phyloP scores from a whole-genome alignment of 2,113 vertebrate species.

The Plecturocebus donacophilus region DNA sequence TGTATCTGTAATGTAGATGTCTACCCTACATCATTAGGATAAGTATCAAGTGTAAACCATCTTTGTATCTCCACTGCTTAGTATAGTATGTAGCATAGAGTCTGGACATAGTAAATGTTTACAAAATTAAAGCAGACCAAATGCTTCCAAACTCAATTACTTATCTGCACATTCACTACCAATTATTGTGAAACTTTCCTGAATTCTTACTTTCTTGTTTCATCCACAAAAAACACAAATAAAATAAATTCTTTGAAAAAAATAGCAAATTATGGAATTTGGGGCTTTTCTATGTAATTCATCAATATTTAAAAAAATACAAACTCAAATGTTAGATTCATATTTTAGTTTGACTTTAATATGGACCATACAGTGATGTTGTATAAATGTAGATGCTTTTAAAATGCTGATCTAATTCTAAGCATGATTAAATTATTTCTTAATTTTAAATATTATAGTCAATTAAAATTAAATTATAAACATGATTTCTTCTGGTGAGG shows the following conservation, averaged over 20 bases:
- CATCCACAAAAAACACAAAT: not conserved
- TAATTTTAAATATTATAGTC: not conserved
- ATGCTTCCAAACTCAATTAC: not conserved
- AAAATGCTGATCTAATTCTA: not conserved
- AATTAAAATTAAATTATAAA: slow-evolving; percentile 15
- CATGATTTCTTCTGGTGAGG: not conserved
- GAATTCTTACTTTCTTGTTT: not conserved
- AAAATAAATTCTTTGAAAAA: slow-evolving; percentile 3
- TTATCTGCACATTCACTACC: not conserved
- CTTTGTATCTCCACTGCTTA: not conserved
- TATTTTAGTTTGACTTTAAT: not conserved
- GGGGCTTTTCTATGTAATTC: not conserved
- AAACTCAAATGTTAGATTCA: not conserved
- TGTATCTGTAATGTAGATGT: not conserved
- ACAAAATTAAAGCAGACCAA: not conserved
- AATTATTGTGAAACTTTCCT: not conserved
- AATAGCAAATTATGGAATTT: not conserved
- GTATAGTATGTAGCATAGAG: not conserved
- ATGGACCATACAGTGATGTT: not conserved
- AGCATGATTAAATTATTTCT: not conserved
- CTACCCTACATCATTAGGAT: not conserved
- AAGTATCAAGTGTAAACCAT: not conserved
- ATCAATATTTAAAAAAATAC: not conserved
- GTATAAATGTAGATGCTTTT: not conserved
- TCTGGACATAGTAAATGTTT: not conserved